Evolutionary conservation across 2,888 invertebrate species (phyloP), one percentile per base, ranked within the genome.

Genomic region (Melinopterus prodromus): DNA sequence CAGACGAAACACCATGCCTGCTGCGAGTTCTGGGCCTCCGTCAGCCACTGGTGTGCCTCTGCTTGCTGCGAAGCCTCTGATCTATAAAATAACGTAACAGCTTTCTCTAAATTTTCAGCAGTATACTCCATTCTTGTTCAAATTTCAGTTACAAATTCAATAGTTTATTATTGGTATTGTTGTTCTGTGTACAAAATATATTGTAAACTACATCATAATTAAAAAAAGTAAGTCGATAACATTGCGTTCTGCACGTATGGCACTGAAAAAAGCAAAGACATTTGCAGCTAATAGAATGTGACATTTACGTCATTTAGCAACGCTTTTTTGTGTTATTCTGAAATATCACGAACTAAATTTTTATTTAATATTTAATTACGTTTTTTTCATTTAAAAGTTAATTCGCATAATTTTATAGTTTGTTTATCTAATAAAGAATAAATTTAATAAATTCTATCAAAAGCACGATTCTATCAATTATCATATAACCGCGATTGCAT

Each of bases 1-100:
- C 98, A 98, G 6, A 96, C 94, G 88, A 98, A 97, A 84, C 93
- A 94, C 98, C 98, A 98, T 38, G 98, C 98, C 88, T 96, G 95
- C 1, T 94, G 93, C 35, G 96, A 97, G 83, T 93, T 92, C 89
- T 98, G 98, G 12, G 96, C 96, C 83, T 93, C 92, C 70, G 96
- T 95, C 72, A 98, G 92, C 96, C 97, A 98, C 74, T 94, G 92
- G 87, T 97, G 97, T 81, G 95, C 95, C 84, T 94, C 93, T 12
- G 94, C 93, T 86, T 95, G 94, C 84, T 95, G 94, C 74, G 91
- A 90, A 1, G 92, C 91, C 87, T 89, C 87, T 87, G 92, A 85
- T 90, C 92, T 86, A 85, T 94, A 94, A 89, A 94, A 94, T 80
- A 94, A 91, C 78, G 92, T 92, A 72, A 95, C 93, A 35, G 93